Evolutionary conservation across 2,113 vertebrate species (phyloP).

Genomic region (Phrynosoma blainvillii): DNA sequence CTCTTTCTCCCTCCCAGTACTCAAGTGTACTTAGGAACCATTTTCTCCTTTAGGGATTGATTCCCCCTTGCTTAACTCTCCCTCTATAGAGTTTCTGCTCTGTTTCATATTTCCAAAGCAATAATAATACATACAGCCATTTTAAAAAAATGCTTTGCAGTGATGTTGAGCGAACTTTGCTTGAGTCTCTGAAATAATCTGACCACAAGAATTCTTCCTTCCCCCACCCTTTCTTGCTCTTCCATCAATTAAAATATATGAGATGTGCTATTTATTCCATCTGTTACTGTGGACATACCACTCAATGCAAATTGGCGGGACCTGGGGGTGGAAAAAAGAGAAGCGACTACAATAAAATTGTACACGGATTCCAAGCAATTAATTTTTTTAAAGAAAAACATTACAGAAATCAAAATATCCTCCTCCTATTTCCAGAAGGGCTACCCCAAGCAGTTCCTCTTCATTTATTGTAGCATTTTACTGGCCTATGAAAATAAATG

Average conservation of each 20-base stretch:
- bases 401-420: slow-evolving; percentile 55
- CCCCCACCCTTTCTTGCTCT: slow-evolving; percentile 7
- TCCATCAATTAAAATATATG: slow-evolving; percentile 65
- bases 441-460: slow-evolving; percentile 30
- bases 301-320: slow-evolving; percentile 63
- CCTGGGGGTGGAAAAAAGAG: background rate
- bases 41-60: slow-evolving; percentile 11
- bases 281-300: slow-evolving; percentile 56
- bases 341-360: slow-evolving; percentile 53
- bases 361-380: slow-evolving; percentile 65
- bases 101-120: slow-evolving; percentile 13
- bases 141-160: slow-evolving; percentile 16
- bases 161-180: slow-evolving; percentile 29
- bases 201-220: slow-evolving; percentile 44
- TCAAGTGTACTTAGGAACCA: background rate
- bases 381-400: slow-evolving; percentile 60
- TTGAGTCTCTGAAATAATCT: slow-evolving; percentile 64
- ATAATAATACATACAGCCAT: slow-evolving; percentile 32
- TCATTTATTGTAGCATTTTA: slow-evolving; percentile 59
- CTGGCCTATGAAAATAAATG: slow-evolving; percentile 43
- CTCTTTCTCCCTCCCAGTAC: background rate
- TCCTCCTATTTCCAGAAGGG: slow-evolving; percentile 48
- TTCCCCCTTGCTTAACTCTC: background rate
- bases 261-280: slow-evolving; percentile 52
- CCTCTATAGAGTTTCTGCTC: slow-evolving; percentile 33